Evolutionary conservation across 2,113 vertebrate species (phyloP), one percentile per base, ranked within the genome.

Genomic region (Vulpes lagopus): DNA sequence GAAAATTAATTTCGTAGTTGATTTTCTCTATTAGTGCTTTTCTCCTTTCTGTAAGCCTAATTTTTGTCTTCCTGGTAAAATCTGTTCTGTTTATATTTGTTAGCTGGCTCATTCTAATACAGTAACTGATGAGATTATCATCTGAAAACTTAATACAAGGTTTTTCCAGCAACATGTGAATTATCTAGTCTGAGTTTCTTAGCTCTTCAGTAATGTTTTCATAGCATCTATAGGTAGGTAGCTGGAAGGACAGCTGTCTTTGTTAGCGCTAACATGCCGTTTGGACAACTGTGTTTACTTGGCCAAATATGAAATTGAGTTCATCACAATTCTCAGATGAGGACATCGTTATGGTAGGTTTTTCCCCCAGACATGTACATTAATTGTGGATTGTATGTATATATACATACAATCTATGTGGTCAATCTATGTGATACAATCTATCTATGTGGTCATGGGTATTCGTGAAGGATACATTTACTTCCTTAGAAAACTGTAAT

Each of bases 331-430:
- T 82, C 80, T 64, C 8, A 51, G 8, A 17, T 71, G 55, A 53
- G 25, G 11, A 7, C 23, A 5, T 35, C 35, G 2, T 51, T 32
- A 1, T 4, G 32, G 59, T 12, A 74, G 71, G 2, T 57, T 81
- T 88, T 25, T n/a, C 0, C 53, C 27, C 3, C n/a, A 8, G 32
- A 59, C 17, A 2, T 4, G 4, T 4, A 0, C 5, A 1, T 38
- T 38, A 3, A 43, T 6, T 67, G 23, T 59, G 78, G 11, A 14
- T 38, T 86, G 19, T 38, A 1, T 55, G 43, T 8, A 5, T 43
- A 0, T 30, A 1, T 71, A 9, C 55, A 35, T 35, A 35, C 35
- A 35, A 35, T 35, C 35, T 35, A 35, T 35, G 35, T 35, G 35
- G 35, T 35, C 35, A 35, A 35, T 35, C 35, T 35, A 35, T 35